Base-by-base conservation (phyloP, 2,113 vertebrate genomes). In the Willisornis vidua region DNA sequence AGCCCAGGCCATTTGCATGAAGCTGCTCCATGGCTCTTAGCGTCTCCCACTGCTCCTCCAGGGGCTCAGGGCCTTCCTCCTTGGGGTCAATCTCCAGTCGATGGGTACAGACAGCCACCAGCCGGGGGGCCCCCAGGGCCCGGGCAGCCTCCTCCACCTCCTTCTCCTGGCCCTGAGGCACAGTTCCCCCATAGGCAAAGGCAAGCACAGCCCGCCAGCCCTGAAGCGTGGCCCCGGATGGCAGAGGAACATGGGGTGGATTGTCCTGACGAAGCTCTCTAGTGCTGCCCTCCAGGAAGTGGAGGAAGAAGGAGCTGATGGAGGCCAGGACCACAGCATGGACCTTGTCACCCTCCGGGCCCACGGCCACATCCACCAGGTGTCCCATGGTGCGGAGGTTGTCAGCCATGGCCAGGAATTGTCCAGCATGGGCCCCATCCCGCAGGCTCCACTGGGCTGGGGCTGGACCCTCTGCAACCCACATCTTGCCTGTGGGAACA, bases 131-230 rank as follows among this genome's bases (percentile, higher is more conserved):
- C 4, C 98, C 98, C 52, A 99, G 89, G 1, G 45, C 86, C 51
- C 33, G 74, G 28, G 98, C 99, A 0, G 98, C 97, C 4, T 86
- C 92, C 67, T 97, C 91, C 67, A 99, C 96, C 35, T 98, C 97
- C n/a, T 29, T 61, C 1, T 92, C 19, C 7, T 28, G 93, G 37
- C 89, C 85, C 3, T 10, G 58, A 92, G 90, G 98, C 85, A 97
- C 66, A 19, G 75, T 28, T 25, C 99, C 99, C 19, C 97, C 97
- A 22, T 99, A 99, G 63, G 99, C 98, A 35, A 99, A 99, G 84
- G 98, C 96, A 49, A 99, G 94, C 73, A 99, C 19, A 0, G 96
- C 96, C 37, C 94, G 49, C 96, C 96, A 97, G 82, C 96, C 96
- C 92, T 88, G 28, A 10, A 94, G 58, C 2, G 95, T 94, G 49